Percentiles rank a stretch among this genome's conserved stretches.
Evolutionary conservation across 1,140 invertebrate species (phyloP).

Genomic region (Gonioctena quinquepunctata): DNA sequence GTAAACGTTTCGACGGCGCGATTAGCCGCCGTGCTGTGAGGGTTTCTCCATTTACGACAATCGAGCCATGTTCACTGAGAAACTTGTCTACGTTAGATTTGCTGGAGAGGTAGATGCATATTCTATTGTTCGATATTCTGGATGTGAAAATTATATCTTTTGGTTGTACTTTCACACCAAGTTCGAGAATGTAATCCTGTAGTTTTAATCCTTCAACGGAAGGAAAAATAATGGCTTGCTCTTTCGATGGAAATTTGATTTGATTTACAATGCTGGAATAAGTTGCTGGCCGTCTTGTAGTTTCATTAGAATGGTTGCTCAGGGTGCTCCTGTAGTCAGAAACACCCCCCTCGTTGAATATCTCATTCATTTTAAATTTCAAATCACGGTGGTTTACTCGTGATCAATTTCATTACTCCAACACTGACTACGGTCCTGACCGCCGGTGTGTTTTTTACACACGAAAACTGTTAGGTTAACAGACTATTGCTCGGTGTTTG

Average conservation of each 20-base stretch:
- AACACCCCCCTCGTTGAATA: not conserved
- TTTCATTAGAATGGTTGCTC: not conserved
- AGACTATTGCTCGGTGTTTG: not conserved
- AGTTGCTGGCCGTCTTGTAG: not conserved
- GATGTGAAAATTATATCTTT: slow-evolving; percentile 15
- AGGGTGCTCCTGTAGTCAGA: slow-evolving; percentile 1
- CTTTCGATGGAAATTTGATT: slow-evolving; percentile 7
- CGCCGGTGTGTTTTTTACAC: not conserved
- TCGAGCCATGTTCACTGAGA: not conserved
- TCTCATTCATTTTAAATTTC: not conserved
- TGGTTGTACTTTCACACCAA: slow-evolving; percentile 1
- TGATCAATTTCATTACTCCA: not conserved
- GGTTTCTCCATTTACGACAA: not conserved
- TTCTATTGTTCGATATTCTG: slow-evolving; percentile 15
- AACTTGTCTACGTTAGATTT: slow-evolving; percentile 7
- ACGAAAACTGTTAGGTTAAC: not conserved
- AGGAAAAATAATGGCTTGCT: slow-evolving; percentile 11
- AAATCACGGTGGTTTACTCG: not conserved
- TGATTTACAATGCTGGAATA: not conserved
- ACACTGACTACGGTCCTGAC: not conserved
- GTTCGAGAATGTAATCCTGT: not conserved
- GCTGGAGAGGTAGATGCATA: slow-evolving; percentile 15
- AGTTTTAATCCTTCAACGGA: slow-evolving; percentile 6
- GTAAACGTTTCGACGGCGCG: not conserved
- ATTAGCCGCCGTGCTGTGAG: slow-evolving; percentile 6